These are phyloP conservation scores for Lasioglossum lativentre DNA, from an alignment of 2,888 invertebrate species.

Conservation along the genomic window DNA sequence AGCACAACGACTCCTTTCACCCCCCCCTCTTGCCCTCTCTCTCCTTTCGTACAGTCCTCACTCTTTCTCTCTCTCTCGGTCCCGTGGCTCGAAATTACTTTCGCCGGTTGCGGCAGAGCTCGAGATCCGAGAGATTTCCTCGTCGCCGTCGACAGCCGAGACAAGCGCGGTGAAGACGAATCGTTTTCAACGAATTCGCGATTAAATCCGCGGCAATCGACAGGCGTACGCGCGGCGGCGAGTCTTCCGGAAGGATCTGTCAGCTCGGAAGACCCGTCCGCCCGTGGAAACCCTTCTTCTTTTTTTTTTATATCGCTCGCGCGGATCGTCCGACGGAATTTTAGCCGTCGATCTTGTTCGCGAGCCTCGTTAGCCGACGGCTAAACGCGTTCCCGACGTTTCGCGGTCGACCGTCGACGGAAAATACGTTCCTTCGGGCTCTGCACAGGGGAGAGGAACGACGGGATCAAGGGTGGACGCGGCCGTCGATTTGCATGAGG, in stretches of 20 bases:
- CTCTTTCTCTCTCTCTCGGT: neutral
- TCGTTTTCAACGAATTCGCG: slow-evolving; percentile 36
- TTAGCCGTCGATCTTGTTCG: slow-evolving; percentile 48
- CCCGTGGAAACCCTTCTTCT: slow-evolving; percentile 20
- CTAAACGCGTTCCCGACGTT: slow-evolving; percentile 28
- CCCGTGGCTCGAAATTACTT: slow-evolving; percentile 26
- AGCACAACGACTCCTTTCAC: neutral
- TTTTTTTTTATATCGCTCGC: slow-evolving; percentile 36
- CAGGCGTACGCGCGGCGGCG: slow-evolving; percentile 33
- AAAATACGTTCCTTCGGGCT: slow-evolving; percentile 19
- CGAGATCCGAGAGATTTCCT: slow-evolving; percentile 26
- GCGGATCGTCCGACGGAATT: slow-evolving; percentile 3
- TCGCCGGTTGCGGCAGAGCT: slow-evolving; percentile 1
- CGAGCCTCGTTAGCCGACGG: slow-evolving; percentile 37
- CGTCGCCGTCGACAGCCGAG: slow-evolving; percentile 41
- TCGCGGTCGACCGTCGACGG: slow-evolving; percentile 3
- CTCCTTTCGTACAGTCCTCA: neutral
- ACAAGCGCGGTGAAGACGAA: neutral
- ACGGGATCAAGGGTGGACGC: slow-evolving; percentile 1
- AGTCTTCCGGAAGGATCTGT: slow-evolving; percentile 58
- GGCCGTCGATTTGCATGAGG: neutral
- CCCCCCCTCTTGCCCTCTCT: neutral
- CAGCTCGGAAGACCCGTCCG: slow-evolving; percentile 40
- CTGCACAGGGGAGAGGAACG: neutral
- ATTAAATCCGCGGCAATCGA: slow-evolving; percentile 45